Conservation (phyloP, 2,797 vertebrate genomes). For the Lepus oiostolus region DNA sequence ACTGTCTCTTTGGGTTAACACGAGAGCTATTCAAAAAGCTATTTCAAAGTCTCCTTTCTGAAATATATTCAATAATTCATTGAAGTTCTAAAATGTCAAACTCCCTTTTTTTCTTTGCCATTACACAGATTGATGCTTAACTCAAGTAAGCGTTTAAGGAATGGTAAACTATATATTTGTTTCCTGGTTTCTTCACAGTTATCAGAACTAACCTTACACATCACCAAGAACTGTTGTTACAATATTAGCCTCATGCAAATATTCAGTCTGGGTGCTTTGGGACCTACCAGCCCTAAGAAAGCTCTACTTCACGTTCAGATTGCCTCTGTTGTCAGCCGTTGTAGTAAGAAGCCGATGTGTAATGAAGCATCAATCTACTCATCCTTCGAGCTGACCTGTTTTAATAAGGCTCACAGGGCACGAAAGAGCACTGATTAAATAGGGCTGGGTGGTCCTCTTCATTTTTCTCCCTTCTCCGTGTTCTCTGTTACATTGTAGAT, state of each 20-base stretch:
- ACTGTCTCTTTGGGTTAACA: constrained; percentile 82
- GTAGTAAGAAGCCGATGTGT: neutral
- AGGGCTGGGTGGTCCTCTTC: neutral
- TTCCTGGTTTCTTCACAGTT: constrained; percentile 6
- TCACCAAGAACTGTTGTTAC: neutral
- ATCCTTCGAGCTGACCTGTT: constrained; percentile 25
- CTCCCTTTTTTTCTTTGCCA: constrained; percentile 84
- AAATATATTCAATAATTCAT: constrained; percentile 88
- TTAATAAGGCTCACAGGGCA: neutral
- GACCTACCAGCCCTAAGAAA: neutral
- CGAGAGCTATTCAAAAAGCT: constrained; percentile 76
- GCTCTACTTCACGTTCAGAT: neutral
- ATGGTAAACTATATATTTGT: constrained; percentile 70
- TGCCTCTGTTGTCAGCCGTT: neutral
- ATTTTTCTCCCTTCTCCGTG: constrained; percentile 36
- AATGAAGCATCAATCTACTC: neutral
- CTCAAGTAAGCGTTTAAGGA: constrained; percentile 84
- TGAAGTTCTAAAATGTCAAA: constrained; percentile 86
- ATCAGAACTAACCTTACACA: constrained; percentile 17
- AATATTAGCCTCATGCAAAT: constrained; percentile 7
- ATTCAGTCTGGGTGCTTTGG: neutral
- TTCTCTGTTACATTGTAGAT: constrained; percentile 31
- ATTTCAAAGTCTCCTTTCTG: constrained; percentile 84
- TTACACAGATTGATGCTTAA: constrained; percentile 83
- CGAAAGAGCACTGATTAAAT: neutral